phyloP scores from a whole-genome alignment of 2,113 vertebrate genomes.

The Tamias sibiricus region DNA sequence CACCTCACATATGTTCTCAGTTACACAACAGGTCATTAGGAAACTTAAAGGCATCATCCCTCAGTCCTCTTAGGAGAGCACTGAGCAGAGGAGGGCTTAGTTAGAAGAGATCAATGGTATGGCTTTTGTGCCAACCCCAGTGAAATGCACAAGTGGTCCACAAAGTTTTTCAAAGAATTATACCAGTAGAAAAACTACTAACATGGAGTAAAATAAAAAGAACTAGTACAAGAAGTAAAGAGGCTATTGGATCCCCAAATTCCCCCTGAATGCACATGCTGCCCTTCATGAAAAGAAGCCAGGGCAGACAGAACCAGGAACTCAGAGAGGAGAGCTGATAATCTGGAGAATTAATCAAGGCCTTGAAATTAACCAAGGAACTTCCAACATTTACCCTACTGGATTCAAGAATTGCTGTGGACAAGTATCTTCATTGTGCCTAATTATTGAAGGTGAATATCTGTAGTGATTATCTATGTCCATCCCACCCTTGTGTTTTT shows the following conservation, averaged over 20 bases:
- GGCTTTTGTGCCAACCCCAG: not conserved
- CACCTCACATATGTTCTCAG: not conserved
- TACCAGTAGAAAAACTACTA: not conserved
- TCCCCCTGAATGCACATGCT: not conserved
- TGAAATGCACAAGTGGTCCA: not conserved
- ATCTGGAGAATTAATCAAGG: not conserved
- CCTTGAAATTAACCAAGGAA: not conserved
- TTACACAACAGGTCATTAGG: not conserved
- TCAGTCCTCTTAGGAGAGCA: not conserved
- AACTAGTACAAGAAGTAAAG: not conserved
- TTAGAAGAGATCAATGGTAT: not conserved
- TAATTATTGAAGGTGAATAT: not conserved
- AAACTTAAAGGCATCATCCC: not conserved
- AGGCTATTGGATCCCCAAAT: accelerated
- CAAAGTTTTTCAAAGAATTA: not conserved
- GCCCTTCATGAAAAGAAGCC: not conserved
- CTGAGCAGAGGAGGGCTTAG: not conserved
- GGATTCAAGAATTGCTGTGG: not conserved
- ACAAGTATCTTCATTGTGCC: not conserved
- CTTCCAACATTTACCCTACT: not conserved
- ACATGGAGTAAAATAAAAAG: not conserved
- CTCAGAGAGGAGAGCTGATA: not conserved
- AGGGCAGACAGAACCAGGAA: not conserved
- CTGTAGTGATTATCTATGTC: not conserved
- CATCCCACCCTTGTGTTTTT: not conserved